Base-by-base conservation (phyloP, 2,888 invertebrate genomes). In the Labia minor region DNA sequence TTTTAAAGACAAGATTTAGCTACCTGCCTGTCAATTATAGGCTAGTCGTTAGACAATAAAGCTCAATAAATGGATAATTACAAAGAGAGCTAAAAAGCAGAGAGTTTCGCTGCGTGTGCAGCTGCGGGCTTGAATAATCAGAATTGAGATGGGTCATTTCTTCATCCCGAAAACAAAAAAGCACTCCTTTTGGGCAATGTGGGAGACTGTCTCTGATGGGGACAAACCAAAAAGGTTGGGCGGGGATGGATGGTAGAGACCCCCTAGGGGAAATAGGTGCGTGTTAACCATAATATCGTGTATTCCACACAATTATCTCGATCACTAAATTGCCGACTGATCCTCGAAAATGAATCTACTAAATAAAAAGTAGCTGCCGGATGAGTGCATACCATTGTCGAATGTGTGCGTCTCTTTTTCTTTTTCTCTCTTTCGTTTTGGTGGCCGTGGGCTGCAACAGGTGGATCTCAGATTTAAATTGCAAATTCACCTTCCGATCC, bases 1-100 rank as follows among this genome's bases (percentile, higher is more conserved):
- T 49, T 49, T 49, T 49, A 49, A 49, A 49, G 49, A 49, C 49
- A 49, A 49, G 49, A 49, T 49, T 49, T 49, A 49, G 49, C 49
- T 49, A 49, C 49, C 49, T 49, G 49, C 49, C n/a, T 49, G 49
- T 49, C 49, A 49, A 49, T 49, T 49, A 49, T 49, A 49, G 49
- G 6, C 49, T 49, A 49, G 49, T 49, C 49, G 49, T 49, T 49
- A 49, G 49, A 49, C 49, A 49, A 49, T 49, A 49, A 49, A 49
- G 49, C 49, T 14, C 49, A 49, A 49, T 49, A 49, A 49, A 49
- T 49, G 16, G 49, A 49, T 49, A 49, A 49, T 49, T 49, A 49
- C 49, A 49, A 49, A 49, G 49, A 49, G 49, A 49, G 49, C 49
- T 49, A 49, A 49, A 49, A 49, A 49, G 6, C 14, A 49, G 3